phyloP scores from a whole-genome alignment of 92 coral and sea anemone species.

The Hydrozoanthus gracilis region DNA sequence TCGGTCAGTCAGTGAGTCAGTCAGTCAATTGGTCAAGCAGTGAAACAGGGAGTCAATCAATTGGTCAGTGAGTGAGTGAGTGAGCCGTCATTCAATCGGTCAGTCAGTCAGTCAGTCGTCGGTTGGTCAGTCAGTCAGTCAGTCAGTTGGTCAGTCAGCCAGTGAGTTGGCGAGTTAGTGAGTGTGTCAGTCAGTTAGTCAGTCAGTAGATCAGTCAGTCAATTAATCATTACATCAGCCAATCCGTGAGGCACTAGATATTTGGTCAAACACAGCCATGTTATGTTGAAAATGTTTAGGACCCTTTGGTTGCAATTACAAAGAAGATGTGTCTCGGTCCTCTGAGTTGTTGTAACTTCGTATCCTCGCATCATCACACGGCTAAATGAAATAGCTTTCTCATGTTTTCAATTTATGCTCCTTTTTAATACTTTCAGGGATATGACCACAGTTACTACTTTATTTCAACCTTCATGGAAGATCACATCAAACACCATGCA shows the following conservation, averaged over 20 bases:
- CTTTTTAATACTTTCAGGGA: slow-evolving; percentile 64
- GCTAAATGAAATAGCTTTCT: no score
- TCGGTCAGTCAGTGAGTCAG: not conserved
- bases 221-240: not conserved
- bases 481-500: slow-evolving; percentile 89
- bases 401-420: not conserved
- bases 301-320: no score
- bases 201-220: not conserved
- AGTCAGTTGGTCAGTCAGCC: not conserved
- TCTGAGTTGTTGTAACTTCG: no score
- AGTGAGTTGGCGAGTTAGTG: not conserved
- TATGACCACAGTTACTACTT: slow-evolving; percentile 92
- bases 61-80: not conserved
- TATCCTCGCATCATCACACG: not conserved
- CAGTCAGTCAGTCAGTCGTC: not conserved
- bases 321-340: no score
- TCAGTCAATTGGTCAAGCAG: not conserved
- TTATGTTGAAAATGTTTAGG: no score
- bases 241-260: no score
- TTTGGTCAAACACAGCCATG: no score
- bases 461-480: slow-evolving; percentile 88
- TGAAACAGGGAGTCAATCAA: not conserved
- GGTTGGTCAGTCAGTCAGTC: not conserved
- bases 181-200: not conserved
- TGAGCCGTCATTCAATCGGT: not conserved